Evolutionary conservation across 1,140 invertebrate species (phyloP), one percentile per base, ranked within the genome.

Genomic region (Coptotermes formosanus): DNA sequence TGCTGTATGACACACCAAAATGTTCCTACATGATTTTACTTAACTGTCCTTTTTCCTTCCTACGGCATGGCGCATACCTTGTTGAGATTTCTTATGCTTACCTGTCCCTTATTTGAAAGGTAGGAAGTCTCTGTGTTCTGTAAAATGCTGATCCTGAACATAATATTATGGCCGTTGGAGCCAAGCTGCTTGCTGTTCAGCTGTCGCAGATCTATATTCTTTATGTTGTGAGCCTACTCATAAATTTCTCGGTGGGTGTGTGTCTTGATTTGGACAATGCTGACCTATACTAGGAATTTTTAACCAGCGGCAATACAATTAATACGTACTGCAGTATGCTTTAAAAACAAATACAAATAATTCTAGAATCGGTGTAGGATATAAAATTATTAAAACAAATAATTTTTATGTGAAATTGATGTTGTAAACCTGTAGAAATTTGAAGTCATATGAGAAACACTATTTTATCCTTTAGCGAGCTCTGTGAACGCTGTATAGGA

Each of bases 101-200:
- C 64, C 64, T 75, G 64, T 75, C 64, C 64, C 64, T 8, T 8
- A 75, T 6, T 30, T 75, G 25, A 25, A n/a, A 75, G 64, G 64
- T 30, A 75, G 64, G 64, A 75, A 75, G 64, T 75, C n/a, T 14
- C 16, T 75, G 11, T 75, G 64, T 2, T n/a, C 14, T 2, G 64
- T 75, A 75, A 25, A 75, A 75, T 75, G 30, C 64, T 75, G 64
- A 75, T n/a, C 64, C 64, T 75, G 30, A 30, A 75, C 64, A 75
- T 30, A n/a, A n/a, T n/a, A n/a, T n/a, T n/a, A 64, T 30, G 64
- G 64, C n/a, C n/a, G 14, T 11, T 0, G 9, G 6, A 75, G 16
- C 64, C 64, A 8, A 30, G 64, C 59, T 64, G 11, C 59, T 64
- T 64, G 16, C 14, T 64, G 59, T 64, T 64, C 59, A 23, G 59